These are phyloP conservation scores for Hippocampus mohnikei DNA, from an alignment of 2,113 vertebrate genomes.

Conservation along the genomic window DNA sequence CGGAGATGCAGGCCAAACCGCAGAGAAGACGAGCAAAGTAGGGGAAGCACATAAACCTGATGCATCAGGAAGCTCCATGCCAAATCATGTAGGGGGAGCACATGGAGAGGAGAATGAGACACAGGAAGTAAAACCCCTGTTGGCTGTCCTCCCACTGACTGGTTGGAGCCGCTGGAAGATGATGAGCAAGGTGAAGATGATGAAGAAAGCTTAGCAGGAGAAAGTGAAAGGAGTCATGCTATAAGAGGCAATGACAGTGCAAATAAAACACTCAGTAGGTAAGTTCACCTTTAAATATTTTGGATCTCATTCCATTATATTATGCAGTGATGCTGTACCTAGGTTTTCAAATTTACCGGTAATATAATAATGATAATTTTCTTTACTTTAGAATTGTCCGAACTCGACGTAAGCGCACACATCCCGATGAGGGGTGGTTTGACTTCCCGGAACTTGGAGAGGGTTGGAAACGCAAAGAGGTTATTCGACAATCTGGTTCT, in stretches of 20 bases:
- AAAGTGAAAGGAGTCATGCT: constrained; percentile 67
- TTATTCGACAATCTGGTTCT: constrained; percentile 78
- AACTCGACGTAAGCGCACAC: constrained; percentile 37
- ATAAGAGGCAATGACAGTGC: constrained; percentile 55
- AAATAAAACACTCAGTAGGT: constrained; percentile 30
- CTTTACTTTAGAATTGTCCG: constrained; percentile 13
- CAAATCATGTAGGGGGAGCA: neutral
- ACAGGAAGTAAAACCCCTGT: constrained; percentile 16
- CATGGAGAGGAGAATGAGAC: constrained; percentile 2
- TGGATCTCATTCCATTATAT: neutral
- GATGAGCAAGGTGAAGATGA: constrained; percentile 64
- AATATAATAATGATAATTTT: neutral
- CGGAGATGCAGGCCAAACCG: constrained; percentile 21
- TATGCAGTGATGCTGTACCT: neutral
- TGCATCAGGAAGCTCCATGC: neutral
- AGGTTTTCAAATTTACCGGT: too few relatives aligned
- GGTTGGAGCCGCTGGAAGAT: constrained; percentile 76
- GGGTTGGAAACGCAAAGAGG: constrained; percentile 84
- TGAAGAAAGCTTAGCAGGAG: constrained; percentile 67
- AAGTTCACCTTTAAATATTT: constrained; percentile 26
- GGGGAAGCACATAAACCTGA: constrained; percentile 6
- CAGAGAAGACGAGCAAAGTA: constrained; percentile 7
- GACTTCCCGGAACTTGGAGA: constrained; percentile 78
- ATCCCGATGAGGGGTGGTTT: constrained; percentile 76
- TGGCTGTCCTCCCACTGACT: constrained; percentile 63